These are phyloP conservation scores for Propithecus perrieri DNA, from an alignment of 2,797 vertebrate species.

Conservation along the genomic window DNA sequence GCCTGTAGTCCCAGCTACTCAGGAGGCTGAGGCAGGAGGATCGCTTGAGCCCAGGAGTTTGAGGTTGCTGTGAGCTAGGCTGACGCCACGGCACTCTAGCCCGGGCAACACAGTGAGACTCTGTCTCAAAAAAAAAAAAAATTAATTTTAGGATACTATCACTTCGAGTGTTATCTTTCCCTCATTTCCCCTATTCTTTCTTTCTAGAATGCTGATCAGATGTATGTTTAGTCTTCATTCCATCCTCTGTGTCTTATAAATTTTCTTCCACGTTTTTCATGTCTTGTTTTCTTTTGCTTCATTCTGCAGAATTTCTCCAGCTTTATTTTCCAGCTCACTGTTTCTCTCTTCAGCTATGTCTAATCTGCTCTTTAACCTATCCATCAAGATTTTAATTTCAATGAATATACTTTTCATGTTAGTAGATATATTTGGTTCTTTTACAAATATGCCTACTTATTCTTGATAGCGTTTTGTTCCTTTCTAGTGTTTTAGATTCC, in stretches of 20 bases:
- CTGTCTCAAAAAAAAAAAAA: background rate
- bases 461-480: background rate
- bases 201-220: background rate
- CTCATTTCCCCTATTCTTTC: background rate
- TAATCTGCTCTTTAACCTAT: background rate
- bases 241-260: background rate
- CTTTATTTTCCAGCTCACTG: background rate
- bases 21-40: too few species aligned
- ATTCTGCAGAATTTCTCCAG: background rate
- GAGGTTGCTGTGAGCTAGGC: too few species aligned
- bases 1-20: too few species aligned
- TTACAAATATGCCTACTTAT: background rate
- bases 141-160: background rate
- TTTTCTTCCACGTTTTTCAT: background rate
- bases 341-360: slow-evolving; percentile 24
- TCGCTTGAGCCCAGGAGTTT: too few species aligned
- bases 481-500: background rate
- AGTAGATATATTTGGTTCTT: background rate
- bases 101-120: too few species aligned
- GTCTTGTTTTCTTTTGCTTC: background rate
- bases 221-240: background rate
- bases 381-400: background rate
- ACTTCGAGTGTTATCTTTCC: background rate
- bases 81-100: too few species aligned
- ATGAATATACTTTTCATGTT: background rate